Conservation (phyloP, 2,888 invertebrate genomes). For the Drosophila gaucha region DNA sequence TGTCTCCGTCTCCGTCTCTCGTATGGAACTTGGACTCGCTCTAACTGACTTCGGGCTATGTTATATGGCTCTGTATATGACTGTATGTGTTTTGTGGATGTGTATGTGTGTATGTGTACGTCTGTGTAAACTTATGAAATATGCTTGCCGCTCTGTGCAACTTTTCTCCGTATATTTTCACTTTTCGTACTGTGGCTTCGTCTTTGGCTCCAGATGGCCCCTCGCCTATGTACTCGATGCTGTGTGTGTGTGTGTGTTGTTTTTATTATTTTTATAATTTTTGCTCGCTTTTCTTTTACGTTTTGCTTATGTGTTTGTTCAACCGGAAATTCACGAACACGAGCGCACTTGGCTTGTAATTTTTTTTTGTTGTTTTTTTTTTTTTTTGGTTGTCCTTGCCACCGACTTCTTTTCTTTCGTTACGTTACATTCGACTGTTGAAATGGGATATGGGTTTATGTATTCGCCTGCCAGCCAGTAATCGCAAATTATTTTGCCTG, state of each 20-base stretch:
- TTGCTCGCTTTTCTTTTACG: slow-evolving; percentile 58
- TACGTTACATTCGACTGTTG: slow-evolving; percentile 55
- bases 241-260: slow-evolving; percentile 41
- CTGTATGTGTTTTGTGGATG: neutral
- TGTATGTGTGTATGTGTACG: slow-evolving; percentile 8
- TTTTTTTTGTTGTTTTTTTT: slow-evolving; percentile 36
- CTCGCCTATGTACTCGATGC: slow-evolving; percentile 51
- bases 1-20: slow-evolving; percentile 16
- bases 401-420: slow-evolving; percentile 66
- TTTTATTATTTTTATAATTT: slow-evolving; percentile 64
- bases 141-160: slow-evolving; percentile 68
- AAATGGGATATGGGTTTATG: slow-evolving; percentile 43
- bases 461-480: slow-evolving; percentile 55
- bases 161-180: slow-evolving; percentile 71
- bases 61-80: slow-evolving; percentile 45
- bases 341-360: slow-evolving; percentile 76
- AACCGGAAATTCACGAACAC: slow-evolving; percentile 82
- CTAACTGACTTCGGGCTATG: slow-evolving; percentile 51
- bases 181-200: slow-evolving; percentile 66
- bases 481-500: slow-evolving; percentile 70
- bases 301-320: slow-evolving; percentile 80
- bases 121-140: slow-evolving; percentile 73
- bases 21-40: slow-evolving; percentile 40
- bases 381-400: slow-evolving; percentile 26
- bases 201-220: slow-evolving; percentile 39